phyloP scores from a whole-genome alignment of 2,888 invertebrate species.

The Tipula vernalis region DNA sequence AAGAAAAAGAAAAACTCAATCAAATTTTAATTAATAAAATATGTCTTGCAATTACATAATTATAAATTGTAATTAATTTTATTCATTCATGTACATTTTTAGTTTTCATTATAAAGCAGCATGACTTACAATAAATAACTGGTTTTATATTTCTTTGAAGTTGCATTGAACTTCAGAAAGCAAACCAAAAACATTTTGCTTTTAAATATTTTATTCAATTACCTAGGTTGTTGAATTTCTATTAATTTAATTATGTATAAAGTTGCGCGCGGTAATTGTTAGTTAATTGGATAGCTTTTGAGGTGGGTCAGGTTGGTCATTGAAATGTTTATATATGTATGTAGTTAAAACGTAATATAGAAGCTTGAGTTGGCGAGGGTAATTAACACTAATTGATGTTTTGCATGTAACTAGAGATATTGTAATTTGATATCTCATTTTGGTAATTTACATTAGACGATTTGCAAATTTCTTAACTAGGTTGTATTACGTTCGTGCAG shows the following conservation, averaged over 20 bases:
- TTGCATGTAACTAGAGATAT: too few relatives aligned
- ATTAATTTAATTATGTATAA: neutral
- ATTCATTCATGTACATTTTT: neutral
- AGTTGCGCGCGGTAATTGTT: neutral
- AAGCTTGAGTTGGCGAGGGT: neutral
- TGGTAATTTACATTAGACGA: too few relatives aligned
- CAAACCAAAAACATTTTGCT: neutral
- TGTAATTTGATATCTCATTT: too few relatives aligned
- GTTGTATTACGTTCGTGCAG: too few relatives aligned
- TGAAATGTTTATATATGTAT: neutral
- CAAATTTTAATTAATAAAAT: neutral
- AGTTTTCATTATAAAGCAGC: too few relatives aligned
- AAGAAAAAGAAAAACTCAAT: neutral
- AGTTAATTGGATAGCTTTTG: neutral
- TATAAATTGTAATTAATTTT: neutral
- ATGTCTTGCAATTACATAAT: neutral
- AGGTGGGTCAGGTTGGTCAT: neutral
- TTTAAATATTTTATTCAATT: neutral
- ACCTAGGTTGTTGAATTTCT: neutral
- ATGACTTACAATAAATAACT: neutral
- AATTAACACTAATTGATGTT: neutral
- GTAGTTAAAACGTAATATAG: neutral
- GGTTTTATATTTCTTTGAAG: neutral
- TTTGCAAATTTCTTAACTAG: too few relatives aligned
- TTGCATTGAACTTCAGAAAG: neutral